These are phyloP conservation scores for Sardinella longiceps DNA, from an alignment of 2,797 vertebrate genomes.

Conservation along the genomic window DNA sequence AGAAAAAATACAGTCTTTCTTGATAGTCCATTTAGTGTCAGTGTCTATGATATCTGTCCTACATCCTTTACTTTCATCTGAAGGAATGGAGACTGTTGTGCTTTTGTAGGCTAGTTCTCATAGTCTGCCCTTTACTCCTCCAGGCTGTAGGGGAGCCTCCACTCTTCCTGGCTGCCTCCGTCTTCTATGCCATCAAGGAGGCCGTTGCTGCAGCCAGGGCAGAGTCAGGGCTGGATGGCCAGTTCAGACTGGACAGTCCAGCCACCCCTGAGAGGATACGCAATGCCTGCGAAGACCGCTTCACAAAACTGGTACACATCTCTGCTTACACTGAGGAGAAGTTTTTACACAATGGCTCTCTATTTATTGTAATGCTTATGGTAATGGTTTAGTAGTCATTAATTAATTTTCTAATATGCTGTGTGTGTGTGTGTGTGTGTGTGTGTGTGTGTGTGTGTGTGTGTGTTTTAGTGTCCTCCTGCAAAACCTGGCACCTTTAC, in stretches of 20 bases:
- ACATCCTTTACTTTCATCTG: background rate
- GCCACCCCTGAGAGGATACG: conserved; percentile 92
- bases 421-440: conserved; percentile 23
- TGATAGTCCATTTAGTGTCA: background rate
- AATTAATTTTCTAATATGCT: too few relatives aligned
- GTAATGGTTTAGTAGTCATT: too few relatives aligned
- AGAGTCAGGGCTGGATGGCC: conserved; percentile 69
- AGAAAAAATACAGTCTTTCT: background rate
- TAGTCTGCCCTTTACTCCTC: background rate
- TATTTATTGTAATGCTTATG: too few relatives aligned
- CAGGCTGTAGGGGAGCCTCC: conserved; percentile 96
- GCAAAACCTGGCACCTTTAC: conserved; percentile 79
- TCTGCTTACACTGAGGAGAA: background rate
- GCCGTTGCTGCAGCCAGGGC: conserved; percentile 78
- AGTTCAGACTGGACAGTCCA: conserved; percentile 89
- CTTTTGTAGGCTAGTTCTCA: background rate
- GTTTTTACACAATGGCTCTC: too few relatives aligned
- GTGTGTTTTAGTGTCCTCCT: conserved; percentile 78
- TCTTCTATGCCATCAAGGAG: conserved; percentile 95
- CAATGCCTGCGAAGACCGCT: conserved; percentile 86
- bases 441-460: background rate
- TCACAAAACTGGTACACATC: conserved; percentile 86
- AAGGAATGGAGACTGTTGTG: background rate
- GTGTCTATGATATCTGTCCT: too few relatives aligned
- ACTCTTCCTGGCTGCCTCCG: conserved; percentile 89